A percentile compares a stretch with the other conserved stretches of the same genome.
These are phyloP conservation scores for Xenops minutus DNA, from an alignment of 2,797 vertebrate species.

Conservation along the genomic window DNA sequence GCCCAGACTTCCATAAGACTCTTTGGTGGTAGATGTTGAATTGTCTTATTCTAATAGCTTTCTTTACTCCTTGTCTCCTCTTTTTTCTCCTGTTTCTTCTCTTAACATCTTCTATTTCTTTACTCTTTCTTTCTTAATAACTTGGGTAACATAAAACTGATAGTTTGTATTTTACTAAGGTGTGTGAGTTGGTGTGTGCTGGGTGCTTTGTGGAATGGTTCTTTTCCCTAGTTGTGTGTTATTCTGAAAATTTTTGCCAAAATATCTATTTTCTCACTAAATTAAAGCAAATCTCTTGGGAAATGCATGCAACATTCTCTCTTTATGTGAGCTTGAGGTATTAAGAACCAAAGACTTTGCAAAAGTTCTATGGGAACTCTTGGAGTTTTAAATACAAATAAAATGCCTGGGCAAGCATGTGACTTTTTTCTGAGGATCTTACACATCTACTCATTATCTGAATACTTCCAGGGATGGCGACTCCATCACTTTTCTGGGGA, in stretches of 20 bases:
- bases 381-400: not conserved
- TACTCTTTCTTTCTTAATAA: not conserved
- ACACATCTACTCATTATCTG: too few relatives aligned
- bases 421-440: not conserved
- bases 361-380: not conserved
- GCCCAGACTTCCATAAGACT: too few relatives aligned
- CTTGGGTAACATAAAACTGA: not conserved
- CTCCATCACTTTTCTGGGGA: too few relatives aligned
- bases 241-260: not conserved
- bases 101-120: not conserved
- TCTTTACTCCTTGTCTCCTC: not conserved
- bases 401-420: not conserved
- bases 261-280: not conserved
- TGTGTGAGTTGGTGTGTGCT: not conserved
- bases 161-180: not conserved
- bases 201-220: not conserved
- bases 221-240: too few relatives aligned
- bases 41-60: not conserved
- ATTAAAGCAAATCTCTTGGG: not conserved
- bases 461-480: too few relatives aligned
- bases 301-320: not conserved
- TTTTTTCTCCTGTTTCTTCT: not conserved
- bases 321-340: not conserved
- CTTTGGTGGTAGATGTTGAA: too few relatives aligned
- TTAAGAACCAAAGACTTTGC: not conserved